phyloP scores from a whole-genome alignment of 2,113 vertebrate species.

The Taurulus bubalis region DNA sequence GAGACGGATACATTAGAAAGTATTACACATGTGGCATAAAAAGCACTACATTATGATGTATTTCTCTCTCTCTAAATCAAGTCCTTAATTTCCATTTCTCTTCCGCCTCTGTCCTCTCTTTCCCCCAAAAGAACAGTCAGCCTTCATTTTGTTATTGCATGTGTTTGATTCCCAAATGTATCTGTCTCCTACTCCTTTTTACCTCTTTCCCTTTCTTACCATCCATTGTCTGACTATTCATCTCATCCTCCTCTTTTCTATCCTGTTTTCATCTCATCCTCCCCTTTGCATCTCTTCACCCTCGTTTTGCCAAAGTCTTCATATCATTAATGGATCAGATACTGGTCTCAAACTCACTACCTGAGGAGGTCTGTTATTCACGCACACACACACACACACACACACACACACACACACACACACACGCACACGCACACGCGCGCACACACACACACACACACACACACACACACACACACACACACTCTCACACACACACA shows the following conservation, averaged over 20 bases:
- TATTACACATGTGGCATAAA: slow-evolving; percentile 4
- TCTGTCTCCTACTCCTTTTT: not conserved
- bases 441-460: not conserved
- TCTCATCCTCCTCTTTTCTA: not conserved
- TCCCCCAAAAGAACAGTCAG: not conserved
- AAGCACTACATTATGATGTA: slow-evolving; percentile 6
- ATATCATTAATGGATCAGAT: slow-evolving; percentile 33
- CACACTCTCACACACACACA: no score
- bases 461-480: no score
- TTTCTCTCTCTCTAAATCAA: slow-evolving; percentile 4
- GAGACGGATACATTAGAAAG: not conserved
- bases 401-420: no score
- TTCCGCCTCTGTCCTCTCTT: not conserved
- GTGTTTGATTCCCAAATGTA: not conserved
- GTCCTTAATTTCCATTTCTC: not conserved
- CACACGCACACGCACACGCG: no score
- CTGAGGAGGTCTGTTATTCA: slow-evolving; percentile 23
- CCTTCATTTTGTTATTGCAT: slow-evolving; percentile 15
- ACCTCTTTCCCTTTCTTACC: not conserved
- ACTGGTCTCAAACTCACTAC: slow-evolving; percentile 5
- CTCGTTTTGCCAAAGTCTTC: not conserved
- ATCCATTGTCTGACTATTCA: not conserved
- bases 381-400: not conserved
- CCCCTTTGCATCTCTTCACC: not conserved
- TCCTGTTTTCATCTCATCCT: not conserved